A percentile compares a stretch with the other conserved stretches of the same genome.
Evolutionary conservation across 1,140 invertebrate species (phyloP).

Genomic region (Aphaenogaster ashmeadi): DNA sequence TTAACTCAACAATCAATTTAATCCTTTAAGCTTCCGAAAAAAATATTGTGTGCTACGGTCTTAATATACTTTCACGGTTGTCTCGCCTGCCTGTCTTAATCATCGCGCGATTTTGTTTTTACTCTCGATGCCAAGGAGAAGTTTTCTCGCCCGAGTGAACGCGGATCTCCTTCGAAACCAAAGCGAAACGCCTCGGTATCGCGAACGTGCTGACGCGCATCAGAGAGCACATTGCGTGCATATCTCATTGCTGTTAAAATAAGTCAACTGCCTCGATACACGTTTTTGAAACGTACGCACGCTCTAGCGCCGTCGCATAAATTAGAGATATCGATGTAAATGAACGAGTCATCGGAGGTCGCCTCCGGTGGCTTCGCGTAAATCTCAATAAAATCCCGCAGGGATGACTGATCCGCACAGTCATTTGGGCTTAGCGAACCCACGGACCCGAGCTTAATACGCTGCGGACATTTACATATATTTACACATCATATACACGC

Average conservation of each 20-base stretch:
- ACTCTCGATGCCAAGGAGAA: constrained; percentile 16
- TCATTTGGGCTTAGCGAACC: background rate
- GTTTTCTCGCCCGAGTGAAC: constrained; percentile 31
- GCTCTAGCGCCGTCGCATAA: constrained; percentile 52
- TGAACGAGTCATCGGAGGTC: constrained; percentile 37
- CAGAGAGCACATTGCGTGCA: constrained; percentile 5
- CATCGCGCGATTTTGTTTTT: constrained; percentile 33
- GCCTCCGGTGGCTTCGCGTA: constrained; percentile 30
- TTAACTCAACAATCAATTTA: background rate
- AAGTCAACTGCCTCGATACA: constrained; percentile 19
- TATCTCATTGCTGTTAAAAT: constrained; percentile 31
- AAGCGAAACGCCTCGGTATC: constrained; percentile 14
- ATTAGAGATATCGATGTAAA: constrained; percentile 60
- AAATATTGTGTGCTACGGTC: background rate
- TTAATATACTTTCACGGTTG: constrained; percentile 53
- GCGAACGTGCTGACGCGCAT: constrained; percentile 21
- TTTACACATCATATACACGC: background rate
- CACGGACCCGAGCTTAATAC: background rate
- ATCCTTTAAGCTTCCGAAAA: constrained; percentile 8
- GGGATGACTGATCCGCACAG: background rate
- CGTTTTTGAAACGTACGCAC: background rate
- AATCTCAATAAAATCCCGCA: constrained; percentile 31
- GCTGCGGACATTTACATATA: background rate
- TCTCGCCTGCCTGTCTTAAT: constrained; percentile 21
- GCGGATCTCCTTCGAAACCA: constrained; percentile 16